Percentiles rank a stretch among this genome's conserved stretches.
phyloP scores from a whole-genome alignment of 2,888 invertebrate genomes.

The Pogonocherus hispidulus region DNA sequence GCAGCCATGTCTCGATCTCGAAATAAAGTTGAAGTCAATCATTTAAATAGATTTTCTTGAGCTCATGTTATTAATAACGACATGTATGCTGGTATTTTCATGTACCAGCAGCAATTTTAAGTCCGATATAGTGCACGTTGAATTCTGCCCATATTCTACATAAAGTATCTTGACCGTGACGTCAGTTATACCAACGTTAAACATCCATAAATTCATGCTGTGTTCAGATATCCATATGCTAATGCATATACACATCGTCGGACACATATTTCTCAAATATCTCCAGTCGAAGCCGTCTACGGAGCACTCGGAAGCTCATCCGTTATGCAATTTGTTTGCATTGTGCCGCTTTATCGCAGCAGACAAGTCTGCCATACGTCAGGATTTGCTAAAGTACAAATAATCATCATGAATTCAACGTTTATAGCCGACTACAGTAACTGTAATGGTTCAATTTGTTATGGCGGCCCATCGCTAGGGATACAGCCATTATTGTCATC shows the following conservation, averaged over 20 bases:
- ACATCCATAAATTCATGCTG: not conserved
- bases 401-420: constrained; percentile 57
- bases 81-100: no score
- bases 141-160: no score
- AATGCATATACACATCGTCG: not conserved
- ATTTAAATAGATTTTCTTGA: no score
- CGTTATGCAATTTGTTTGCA: constrained; percentile 48
- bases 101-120: no score
- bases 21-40: no score
- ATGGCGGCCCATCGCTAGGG: constrained; percentile 42
- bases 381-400: constrained; percentile 58
- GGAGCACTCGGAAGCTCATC: not conserved
- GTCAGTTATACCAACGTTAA: not conserved
- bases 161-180: not conserved
- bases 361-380: constrained; percentile 56
- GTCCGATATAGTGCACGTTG: no score
- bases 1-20: no score
- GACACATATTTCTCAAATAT: constrained; percentile 9
- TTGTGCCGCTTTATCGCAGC: constrained; percentile 49
- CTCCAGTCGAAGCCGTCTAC: not conserved
- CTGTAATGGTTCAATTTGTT: constrained; percentile 58
- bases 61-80: no score
- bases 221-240: not conserved
- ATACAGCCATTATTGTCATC: constrained; percentile 40
- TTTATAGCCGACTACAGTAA: constrained; percentile 55